Evolutionary conservation across 1,140 invertebrate genomes (phyloP), one percentile per base, ranked within the genome.

Genomic region (Platyura marginata): DNA sequence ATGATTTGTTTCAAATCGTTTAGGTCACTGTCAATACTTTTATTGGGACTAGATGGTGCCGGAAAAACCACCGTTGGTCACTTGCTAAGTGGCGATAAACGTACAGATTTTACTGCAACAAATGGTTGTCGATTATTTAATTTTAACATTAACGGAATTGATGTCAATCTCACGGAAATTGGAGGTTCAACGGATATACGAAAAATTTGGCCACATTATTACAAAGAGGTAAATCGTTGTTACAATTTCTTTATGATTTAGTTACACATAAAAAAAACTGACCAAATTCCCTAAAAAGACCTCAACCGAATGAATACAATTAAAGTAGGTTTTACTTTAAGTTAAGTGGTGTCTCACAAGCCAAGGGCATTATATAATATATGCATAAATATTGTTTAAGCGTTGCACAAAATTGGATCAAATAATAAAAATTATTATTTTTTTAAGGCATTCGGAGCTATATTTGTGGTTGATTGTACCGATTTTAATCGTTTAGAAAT

Each of bases 391-490:
- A n/a, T n/a, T n/a, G n/a, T n/a, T n/a, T n/a, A n/a, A n/a, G n/a
- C n/a, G n/a, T 29, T 29, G 13, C 25, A 29, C 13, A 13, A 29
- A 13, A 6, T 8, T 29, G 13, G 13, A 13, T 6, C 25, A 29
- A 29, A 8, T 29, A 29, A 29, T 29, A 29, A 29, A 29, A 6
- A n/a, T 36, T 10, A 6, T 36, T 6, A 8, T n/a, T 38, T 18
- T 38, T 11, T 5, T 5, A 11, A 38, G 36, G 36, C 36, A 20
- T 21, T 38, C 19, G 36, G 36, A 5, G 18, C 18, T 4, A 38
- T 38, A 38, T 38, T 38, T 21, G 36, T 38, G 3, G 19, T 38
- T 38, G 36, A 38, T 21, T 38, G 16, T 20, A 18, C 36, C n/a
- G 10, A 18, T 9, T 18, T 18, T 18, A 18, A n/a, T n/a, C 20